Percentiles rank a stretch among this genome's conserved stretches.
phyloP scores from a whole-genome alignment of 2,888 invertebrate species.

The Coenonympha glycerion region DNA sequence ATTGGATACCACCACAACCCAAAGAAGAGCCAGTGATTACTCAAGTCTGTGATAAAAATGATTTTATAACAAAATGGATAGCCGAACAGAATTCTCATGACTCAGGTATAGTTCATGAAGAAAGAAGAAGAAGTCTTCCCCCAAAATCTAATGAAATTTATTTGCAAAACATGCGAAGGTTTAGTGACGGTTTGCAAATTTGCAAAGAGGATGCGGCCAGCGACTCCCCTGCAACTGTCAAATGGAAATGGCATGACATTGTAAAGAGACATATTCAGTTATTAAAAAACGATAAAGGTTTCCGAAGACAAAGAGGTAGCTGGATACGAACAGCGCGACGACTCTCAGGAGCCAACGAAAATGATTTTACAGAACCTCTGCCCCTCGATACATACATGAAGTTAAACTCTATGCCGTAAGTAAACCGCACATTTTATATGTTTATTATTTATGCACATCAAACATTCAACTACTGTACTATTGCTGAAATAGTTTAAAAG shows the following conservation, averaged over 20 bases:
- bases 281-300: slow-evolving; percentile 67
- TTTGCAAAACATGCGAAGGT: slow-evolving; percentile 69
- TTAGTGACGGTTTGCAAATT: slow-evolving; percentile 70
- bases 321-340: slow-evolving; percentile 69
- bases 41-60: slow-evolving; percentile 74
- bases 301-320: slow-evolving; percentile 66
- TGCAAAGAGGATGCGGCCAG: slow-evolving; percentile 73
- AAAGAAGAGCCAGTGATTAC: slow-evolving; percentile 71
- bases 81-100: slow-evolving; percentile 71
- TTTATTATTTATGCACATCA: not conserved
- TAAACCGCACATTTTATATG: slow-evolving; percentile 26
- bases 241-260: slow-evolving; percentile 73
- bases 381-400: slow-evolving; percentile 65
- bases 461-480: not conserved
- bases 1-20: slow-evolving; percentile 72
- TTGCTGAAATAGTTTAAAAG: slow-evolving; percentile 27
- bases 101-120: slow-evolving; percentile 60
- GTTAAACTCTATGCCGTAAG: slow-evolving; percentile 70
- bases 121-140: slow-evolving; percentile 68
- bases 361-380: slow-evolving; percentile 49
- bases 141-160: slow-evolving; percentile 71
- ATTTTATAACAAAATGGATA: slow-evolving; percentile 74
- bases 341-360: slow-evolving; percentile 55
- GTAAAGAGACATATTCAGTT: slow-evolving; percentile 70
- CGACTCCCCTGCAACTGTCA: slow-evolving; percentile 69